A percentile compares a stretch with the other conserved stretches of the same genome.
Evolutionary conservation across 1,140 invertebrate species (phyloP).

Genomic region (Atopsyche davidsoni): DNA sequence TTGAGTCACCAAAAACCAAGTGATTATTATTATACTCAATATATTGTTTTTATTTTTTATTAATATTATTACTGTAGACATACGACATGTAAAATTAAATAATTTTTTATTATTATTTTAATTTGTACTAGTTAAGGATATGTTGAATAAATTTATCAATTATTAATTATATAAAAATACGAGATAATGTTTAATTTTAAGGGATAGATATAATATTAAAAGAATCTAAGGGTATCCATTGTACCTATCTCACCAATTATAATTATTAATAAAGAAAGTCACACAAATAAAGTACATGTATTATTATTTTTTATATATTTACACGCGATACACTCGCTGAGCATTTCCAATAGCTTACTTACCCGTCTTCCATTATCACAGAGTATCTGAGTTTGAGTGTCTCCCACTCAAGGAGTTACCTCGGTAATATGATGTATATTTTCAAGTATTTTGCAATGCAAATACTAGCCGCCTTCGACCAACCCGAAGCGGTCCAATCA

Average conservation of each 20-base stretch:
- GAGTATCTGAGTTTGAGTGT: too few species aligned
- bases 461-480: too few species aligned
- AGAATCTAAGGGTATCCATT: conserved; percentile 27
- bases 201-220: conserved; percentile 19
- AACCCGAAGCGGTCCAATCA: too few species aligned
- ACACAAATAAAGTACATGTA: conserved; percentile 23
- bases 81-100: not conserved
- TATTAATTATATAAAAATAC: conserved; percentile 24
- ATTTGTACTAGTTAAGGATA: conserved; percentile 13
- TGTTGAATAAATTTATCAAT: conserved; percentile 28
- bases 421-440: too few species aligned
- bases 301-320: conserved; percentile 8
- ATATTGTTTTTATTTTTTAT: conserved; percentile 8
- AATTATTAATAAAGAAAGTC: conserved; percentile 19
- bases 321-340: not conserved
- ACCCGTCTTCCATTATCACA: too few species aligned
- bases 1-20: conserved; percentile 13
- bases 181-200: conserved; percentile 20
- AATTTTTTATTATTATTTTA: conserved; percentile 1
- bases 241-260: conserved; percentile 29
- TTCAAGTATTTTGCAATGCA: too few species aligned
- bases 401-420: too few species aligned
- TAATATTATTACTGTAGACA: not conserved
- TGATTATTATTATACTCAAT: conserved; percentile 27
- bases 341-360: not conserved